These are phyloP conservation scores for Disparrhopalites patrizii DNA, from an alignment of 2,888 invertebrate species.

Conservation along the genomic window DNA sequence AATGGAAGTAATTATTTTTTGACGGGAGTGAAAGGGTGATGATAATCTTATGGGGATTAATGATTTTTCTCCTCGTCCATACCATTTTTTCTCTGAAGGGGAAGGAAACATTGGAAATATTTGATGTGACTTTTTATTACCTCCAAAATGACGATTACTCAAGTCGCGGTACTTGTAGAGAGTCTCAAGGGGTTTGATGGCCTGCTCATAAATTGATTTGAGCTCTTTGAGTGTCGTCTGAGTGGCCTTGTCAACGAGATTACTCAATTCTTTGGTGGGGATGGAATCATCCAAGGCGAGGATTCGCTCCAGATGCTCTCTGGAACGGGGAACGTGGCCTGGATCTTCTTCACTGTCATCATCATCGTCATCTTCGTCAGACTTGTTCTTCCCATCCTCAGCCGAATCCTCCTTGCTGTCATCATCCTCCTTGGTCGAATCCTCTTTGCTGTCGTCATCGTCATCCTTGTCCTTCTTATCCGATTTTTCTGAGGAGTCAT, in stretches of 20 bases:
- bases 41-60: no score
- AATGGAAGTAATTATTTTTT: no score
- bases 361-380: constrained; percentile 43
- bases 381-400: constrained; percentile 30
- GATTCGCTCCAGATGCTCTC: constrained; percentile 74
- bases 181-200: constrained; percentile 85
- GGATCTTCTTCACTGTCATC: constrained; percentile 47
- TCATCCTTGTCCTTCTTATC: constrained; percentile 6
- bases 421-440: constrained; percentile 25
- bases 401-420: constrained; percentile 32
- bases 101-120: no score
- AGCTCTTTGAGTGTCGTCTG: constrained; percentile 76
- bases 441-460: constrained; percentile 26
- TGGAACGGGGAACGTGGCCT: constrained; percentile 66
- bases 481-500: constrained; percentile 17
- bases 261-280: constrained; percentile 64
- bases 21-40: no score
- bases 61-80: no score
- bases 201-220: constrained; percentile 77
- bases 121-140: no score
- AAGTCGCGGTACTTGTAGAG: constrained; percentile 87
- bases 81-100: no score
- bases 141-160: constrained; percentile 83
- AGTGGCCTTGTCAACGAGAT: constrained; percentile 67
- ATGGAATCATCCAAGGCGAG: constrained; percentile 70